Conservation (phyloP, 2,888 invertebrate species). For the Panopea generosa region DNA sequence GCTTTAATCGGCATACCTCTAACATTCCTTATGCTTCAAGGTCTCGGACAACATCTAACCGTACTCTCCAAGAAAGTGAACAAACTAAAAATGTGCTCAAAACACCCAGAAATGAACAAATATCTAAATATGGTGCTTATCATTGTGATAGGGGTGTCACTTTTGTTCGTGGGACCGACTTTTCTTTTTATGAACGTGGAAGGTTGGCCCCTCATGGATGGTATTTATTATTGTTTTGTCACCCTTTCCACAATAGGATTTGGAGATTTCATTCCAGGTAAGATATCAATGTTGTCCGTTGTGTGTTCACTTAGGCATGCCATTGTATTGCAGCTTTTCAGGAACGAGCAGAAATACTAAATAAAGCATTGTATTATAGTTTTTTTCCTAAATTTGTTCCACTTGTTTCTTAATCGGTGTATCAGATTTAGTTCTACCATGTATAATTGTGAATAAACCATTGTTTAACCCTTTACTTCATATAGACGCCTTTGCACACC, state of each 20-base stretch:
- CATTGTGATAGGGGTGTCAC: slow-evolving; percentile 66
- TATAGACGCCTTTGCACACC: too few relatives aligned
- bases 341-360: too few relatives aligned
- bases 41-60: slow-evolving; percentile 74
- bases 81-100: slow-evolving; percentile 73
- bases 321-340: too few relatives aligned
- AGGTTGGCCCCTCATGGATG: slow-evolving; percentile 77
- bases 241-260: slow-evolving; percentile 80
- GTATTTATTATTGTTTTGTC: slow-evolving; percentile 79
- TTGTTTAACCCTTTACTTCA: too few relatives aligned
- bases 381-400: too few relatives aligned
- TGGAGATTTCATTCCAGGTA: slow-evolving; percentile 79
- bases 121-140: slow-evolving; percentile 75
- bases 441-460: too few relatives aligned
- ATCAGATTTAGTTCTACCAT: too few relatives aligned
- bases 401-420: too few relatives aligned
- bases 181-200: slow-evolving; percentile 74
- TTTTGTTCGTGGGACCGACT: slow-evolving; percentile 75
- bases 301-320: too few relatives aligned
- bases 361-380: too few relatives aligned
- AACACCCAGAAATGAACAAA: slow-evolving; percentile 73
- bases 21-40: slow-evolving; percentile 75
- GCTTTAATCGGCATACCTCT: slow-evolving; percentile 79
- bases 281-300: too few relatives aligned
- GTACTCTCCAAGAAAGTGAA: slow-evolving; percentile 68